These are phyloP conservation scores for Coboldia fuscipes DNA, from an alignment of 1,140 invertebrate genomes.

Conservation along the genomic window DNA sequence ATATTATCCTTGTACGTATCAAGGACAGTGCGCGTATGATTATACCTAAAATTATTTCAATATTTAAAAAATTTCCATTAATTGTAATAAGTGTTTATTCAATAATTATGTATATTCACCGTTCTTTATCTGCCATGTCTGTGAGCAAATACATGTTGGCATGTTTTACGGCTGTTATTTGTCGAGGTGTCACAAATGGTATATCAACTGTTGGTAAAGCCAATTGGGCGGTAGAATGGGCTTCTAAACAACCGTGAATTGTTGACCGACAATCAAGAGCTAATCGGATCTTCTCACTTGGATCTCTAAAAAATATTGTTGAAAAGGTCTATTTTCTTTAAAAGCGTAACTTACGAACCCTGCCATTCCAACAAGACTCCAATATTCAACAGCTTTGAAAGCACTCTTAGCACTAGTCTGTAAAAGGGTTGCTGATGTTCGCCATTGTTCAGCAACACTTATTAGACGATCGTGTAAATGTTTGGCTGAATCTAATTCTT, in stretches of 20 bases:
- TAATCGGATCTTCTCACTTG: constrained; percentile 12
- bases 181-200: constrained; percentile 15
- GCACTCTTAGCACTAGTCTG: constrained; percentile 12
- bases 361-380: constrained; percentile 5
- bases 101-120: too few species aligned
- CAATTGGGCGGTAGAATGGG: constrained; percentile 15
- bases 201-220: constrained; percentile 18
- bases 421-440: constrained; percentile 15
- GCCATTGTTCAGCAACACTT: constrained; percentile 18
- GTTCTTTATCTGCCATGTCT: constrained; percentile 14
- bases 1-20: too few species aligned
- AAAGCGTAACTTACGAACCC: not conserved
- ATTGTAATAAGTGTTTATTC: too few species aligned
- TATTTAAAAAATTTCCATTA: too few species aligned
- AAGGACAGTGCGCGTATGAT: too few species aligned
- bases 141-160: constrained; percentile 17
- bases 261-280: constrained; percentile 15
- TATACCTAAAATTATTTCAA: too few species aligned
- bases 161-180: constrained; percentile 16
- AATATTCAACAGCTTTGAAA: constrained; percentile 11
- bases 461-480: constrained; percentile 17
- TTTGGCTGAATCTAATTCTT: constrained; percentile 16
- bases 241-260: constrained; percentile 13
- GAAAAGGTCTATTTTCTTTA: not conserved
- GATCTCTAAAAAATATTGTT: constrained; percentile 8